phyloP scores from a whole-genome alignment of 2,113 vertebrate genomes.

The Ovibos moschatus region DNA sequence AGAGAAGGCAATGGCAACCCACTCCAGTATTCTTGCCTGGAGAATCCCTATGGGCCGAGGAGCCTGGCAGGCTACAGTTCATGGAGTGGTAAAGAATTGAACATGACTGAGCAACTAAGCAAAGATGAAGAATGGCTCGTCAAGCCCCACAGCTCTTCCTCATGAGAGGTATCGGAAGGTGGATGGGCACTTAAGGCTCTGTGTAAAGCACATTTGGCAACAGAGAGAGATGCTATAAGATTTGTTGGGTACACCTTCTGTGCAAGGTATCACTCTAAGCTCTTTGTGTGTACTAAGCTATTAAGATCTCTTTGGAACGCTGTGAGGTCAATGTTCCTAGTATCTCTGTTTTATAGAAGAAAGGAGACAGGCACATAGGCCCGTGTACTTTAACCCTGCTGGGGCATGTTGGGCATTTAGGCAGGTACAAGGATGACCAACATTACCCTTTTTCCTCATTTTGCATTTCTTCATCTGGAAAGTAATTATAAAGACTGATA shows the following conservation, averaged over 20 bases:
- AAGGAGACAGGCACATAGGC: neutral
- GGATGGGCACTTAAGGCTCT: neutral
- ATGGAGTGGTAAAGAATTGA: neutral
- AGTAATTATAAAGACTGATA: neutral
- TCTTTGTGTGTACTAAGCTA: neutral
- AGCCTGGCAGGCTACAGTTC: neutral
- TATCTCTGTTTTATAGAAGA: neutral
- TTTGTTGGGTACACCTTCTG: neutral
- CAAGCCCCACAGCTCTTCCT: neutral
- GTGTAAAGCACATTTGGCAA: neutral
- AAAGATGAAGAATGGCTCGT: neutral
- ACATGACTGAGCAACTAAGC: neutral
- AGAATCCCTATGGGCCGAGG: neutral
- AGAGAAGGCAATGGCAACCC: too few species aligned
- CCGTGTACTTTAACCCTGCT: neutral
- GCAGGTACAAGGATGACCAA: neutral
- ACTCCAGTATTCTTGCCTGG: too few species aligned
- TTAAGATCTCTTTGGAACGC: neutral
- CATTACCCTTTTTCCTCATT: neutral
- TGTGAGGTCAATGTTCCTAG: neutral
- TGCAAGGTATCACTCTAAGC: neutral
- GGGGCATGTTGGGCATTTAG: rapidly evolving
- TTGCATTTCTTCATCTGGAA: neutral
- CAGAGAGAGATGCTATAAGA: neutral
- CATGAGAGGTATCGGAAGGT: neutral